Percentiles rank a stretch among this genome's conserved stretches.
Conservation (phyloP, 1,140 invertebrate genomes). For the Drosophila bocqueti region DNA sequence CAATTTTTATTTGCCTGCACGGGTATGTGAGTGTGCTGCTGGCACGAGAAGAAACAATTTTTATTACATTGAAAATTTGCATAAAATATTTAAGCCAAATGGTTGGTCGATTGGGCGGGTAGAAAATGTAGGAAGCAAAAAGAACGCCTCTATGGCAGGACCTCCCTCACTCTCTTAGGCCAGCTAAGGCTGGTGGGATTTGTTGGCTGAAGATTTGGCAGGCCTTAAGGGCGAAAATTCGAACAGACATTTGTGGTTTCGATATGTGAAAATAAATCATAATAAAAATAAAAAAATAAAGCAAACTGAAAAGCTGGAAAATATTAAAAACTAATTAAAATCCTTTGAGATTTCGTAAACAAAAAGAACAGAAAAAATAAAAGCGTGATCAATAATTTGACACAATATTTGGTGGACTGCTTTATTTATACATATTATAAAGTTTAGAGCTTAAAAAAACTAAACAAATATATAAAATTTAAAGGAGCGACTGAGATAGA, state of each 20-base stretch:
- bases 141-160: neutral
- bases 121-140: constrained; percentile 18
- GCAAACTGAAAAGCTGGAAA: neutral
- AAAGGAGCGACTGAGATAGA: neutral
- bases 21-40: constrained; percentile 27
- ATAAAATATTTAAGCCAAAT: constrained; percentile 84
- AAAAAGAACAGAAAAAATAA: neutral
- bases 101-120: constrained; percentile 60
- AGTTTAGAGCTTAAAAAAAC: neutral
- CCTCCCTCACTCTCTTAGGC: constrained; percentile 1
- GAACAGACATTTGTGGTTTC: constrained; percentile 5
- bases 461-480: neutral
- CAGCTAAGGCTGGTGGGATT: constrained; percentile 23
- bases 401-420: neutral
- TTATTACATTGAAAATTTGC: constrained; percentile 84
- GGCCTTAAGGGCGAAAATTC: constrained; percentile 8
- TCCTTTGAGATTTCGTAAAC: neutral
- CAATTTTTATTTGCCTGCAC: constrained; percentile 73
- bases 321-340: neutral
- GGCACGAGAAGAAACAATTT: constrained; percentile 66
- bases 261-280: neutral
- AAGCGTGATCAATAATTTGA: neutral
- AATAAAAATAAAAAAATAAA: constrained; percentile 8
- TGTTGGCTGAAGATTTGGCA: constrained; percentile 35
- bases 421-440: no score